A percentile compares a stretch with the other conserved stretches of the same genome.
phyloP scores from a whole-genome alignment of 2,888 invertebrate genomes.

The Steromphala cineraria region DNA sequence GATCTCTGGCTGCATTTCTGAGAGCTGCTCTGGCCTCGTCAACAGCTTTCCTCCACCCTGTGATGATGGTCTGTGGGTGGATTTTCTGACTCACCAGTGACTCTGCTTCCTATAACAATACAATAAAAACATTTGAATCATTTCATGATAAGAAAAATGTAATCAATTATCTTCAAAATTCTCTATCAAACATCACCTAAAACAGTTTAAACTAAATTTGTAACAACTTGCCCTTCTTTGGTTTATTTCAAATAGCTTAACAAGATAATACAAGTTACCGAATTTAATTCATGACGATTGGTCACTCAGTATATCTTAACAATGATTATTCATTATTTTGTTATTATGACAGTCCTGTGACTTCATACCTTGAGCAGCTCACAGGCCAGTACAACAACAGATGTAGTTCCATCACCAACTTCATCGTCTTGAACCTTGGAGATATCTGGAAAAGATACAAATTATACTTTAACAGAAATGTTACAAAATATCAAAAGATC shows the following conservation, averaged over 20 bases:
- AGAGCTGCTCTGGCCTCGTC: slow-evolving; percentile 90
- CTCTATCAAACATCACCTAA: too few relatives aligned
- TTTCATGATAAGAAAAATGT: too few relatives aligned
- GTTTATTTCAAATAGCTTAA: too few relatives aligned
- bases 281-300: too few relatives aligned
- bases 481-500: not conserved
- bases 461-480: too few relatives aligned
- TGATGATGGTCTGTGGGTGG: slow-evolving; percentile 97
- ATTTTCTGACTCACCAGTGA: slow-evolving; percentile 93
- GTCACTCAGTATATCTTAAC: too few relatives aligned
- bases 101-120: slow-evolving; percentile 86
- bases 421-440: slow-evolving; percentile 99
- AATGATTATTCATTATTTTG: too few relatives aligned
- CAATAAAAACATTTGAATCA: not conserved
- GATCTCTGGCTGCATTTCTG: slow-evolving; percentile 86
- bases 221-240: too few relatives aligned
- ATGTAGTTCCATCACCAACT: slow-evolving; percentile 99
- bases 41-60: slow-evolving; percentile 94
- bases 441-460: slow-evolving; percentile 82
- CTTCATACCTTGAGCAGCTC: slow-evolving; percentile 85
- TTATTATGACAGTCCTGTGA: not conserved
- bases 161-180: too few relatives aligned
- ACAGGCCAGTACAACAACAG: slow-evolving; percentile 95
- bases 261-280: too few relatives aligned
- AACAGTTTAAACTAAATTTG: too few relatives aligned